A percentile compares a stretch with the other conserved stretches of the same genome.
Evolutionary conservation across 1,140 invertebrate genomes (phyloP).

Genomic region (Araneus ventricosus): DNA sequence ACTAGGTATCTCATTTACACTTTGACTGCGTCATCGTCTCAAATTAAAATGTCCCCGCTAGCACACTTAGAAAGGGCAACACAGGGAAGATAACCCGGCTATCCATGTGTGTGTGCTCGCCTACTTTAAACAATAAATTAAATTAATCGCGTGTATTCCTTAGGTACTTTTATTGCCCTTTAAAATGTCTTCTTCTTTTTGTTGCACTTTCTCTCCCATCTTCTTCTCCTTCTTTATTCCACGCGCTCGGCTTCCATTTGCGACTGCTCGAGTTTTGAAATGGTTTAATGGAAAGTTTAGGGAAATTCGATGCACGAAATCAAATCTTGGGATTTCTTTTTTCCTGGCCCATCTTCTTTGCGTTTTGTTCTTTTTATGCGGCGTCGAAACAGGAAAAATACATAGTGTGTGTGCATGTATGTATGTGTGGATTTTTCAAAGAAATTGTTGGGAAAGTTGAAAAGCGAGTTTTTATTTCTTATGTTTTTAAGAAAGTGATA

Average conservation of each 20-base stretch:
- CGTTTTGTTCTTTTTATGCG: background rate
- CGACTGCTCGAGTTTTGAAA: slow-evolving; percentile 23
- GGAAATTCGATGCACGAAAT: slow-evolving; percentile 62
- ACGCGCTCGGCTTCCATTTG: background rate
- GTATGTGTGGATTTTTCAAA: background rate
- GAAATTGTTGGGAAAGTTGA: slow-evolving; percentile 12
- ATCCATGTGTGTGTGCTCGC: background rate
- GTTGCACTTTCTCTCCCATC: background rate
- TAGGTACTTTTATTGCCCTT: slow-evolving; percentile 69
- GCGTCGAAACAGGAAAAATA: slow-evolving; percentile 3
- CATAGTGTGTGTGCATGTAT: background rate
- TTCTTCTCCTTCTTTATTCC: background rate
- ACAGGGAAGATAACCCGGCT: background rate
- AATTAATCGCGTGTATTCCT: slow-evolving; percentile 71
- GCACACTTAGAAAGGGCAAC: background rate
- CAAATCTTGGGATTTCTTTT: slow-evolving; percentile 23
- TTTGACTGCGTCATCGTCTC: slow-evolving; percentile 49
- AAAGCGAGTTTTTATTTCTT: background rate
- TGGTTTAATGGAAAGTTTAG: slow-evolving; percentile 70
- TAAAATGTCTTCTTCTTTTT: slow-evolving; percentile 63
- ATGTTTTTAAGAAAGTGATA: background rate
- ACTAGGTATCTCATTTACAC: slow-evolving; percentile 54
- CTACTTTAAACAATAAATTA: slow-evolving; percentile 71
- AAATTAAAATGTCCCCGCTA: slow-evolving; percentile 63
- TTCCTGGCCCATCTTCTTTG: background rate